Conservation (phyloP, 2,888 invertebrate species). For the Argyresthia goedartella region DNA sequence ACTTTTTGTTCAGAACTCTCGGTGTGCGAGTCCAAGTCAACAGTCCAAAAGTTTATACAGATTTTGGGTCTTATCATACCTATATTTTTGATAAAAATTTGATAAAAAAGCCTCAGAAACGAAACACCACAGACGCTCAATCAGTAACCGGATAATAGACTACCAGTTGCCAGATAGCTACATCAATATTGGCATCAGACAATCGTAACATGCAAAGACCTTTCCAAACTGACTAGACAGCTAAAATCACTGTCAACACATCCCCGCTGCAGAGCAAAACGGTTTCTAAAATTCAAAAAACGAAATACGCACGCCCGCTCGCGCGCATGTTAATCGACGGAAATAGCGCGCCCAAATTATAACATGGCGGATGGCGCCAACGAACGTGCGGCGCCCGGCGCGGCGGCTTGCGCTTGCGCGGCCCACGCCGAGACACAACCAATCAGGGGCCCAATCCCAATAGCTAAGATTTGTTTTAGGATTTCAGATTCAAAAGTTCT, state of each 20-base stretch:
- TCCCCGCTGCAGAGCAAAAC: slow-evolving; percentile 12
- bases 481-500: too few species aligned
- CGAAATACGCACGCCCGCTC: slow-evolving; percentile 44
- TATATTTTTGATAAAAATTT: too few species aligned
- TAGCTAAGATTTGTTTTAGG: too few species aligned
- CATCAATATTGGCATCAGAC: too few species aligned
- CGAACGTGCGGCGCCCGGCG: slow-evolving; percentile 42
- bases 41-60: too few species aligned
- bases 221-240: background rate
- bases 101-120: too few species aligned
- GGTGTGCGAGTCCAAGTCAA: too few species aligned
- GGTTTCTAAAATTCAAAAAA: slow-evolving; percentile 36
- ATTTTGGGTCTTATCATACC: too few species aligned
- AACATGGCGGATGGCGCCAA: slow-evolving; percentile 60
- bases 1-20: too few species aligned
- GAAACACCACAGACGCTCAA: too few species aligned
- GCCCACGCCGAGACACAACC: background rate
- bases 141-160: too few species aligned
- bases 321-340: slow-evolving; percentile 59
- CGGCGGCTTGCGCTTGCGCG: background rate
- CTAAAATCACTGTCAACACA: background rate
- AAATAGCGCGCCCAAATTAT: slow-evolving; percentile 67
- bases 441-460: background rate
- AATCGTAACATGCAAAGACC: background rate
- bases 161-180: too few species aligned